Evolutionary conservation across 2,797 vertebrate species (phyloP).

Genomic region (Schizopygopsis malacanthus): DNA sequence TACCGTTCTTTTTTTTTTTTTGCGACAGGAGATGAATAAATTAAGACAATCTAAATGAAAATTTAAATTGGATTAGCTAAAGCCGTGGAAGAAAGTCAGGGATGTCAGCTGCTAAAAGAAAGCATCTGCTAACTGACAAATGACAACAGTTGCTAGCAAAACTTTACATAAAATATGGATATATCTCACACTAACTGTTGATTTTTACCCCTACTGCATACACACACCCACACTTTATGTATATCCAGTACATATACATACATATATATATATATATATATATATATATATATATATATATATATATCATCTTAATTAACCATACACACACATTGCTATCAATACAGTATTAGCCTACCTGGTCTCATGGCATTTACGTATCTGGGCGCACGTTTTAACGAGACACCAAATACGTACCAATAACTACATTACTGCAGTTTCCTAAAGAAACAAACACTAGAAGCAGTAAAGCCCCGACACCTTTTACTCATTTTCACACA

Average conservation of each 20-base stretch:
- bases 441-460: too few species aligned
- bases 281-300: not conserved
- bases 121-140: conserved; percentile 32
- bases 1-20: conserved; percentile 22
- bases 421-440: too few species aligned
- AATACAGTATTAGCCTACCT: not conserved
- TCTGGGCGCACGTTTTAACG: too few species aligned
- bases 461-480: too few species aligned
- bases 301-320: too few species aligned
- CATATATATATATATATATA: not conserved
- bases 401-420: too few species aligned
- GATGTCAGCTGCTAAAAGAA: conserved; percentile 12
- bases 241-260: too few species aligned
- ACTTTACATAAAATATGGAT: not conserved
- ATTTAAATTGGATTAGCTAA: conserved; percentile 48
- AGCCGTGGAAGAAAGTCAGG: not conserved
- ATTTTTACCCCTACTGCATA: too few species aligned
- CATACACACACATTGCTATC: not conserved
- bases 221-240: too few species aligned
- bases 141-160: conserved; percentile 19
- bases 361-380: too few species aligned
- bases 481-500: too few species aligned
- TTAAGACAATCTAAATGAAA: conserved; percentile 46
- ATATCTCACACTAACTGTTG: not conserved
- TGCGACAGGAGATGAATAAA: conserved; percentile 39